phyloP scores from a whole-genome alignment of 2,113 vertebrate genomes.

The Nibea coibor region DNA sequence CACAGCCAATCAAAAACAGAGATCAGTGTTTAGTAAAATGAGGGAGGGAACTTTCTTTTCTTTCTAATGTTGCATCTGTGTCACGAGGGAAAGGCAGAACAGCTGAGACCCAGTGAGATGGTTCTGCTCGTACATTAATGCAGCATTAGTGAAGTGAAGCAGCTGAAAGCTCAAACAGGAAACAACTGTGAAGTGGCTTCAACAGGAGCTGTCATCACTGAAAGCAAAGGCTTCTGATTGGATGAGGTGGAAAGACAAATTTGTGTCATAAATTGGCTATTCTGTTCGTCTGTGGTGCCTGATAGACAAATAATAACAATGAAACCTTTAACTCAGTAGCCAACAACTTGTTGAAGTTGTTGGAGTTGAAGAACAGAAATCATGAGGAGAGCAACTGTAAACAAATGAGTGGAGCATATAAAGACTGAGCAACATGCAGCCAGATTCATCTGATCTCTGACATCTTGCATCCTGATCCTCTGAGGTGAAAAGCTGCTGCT shows the following conservation, averaged over 20 bases:
- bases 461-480: neutral
- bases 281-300: neutral
- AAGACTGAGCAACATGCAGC: constrained; percentile 20
- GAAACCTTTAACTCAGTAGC: neutral
- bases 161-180: neutral
- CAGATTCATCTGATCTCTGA: neutral
- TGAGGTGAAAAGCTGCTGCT: neutral
- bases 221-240: constrained; percentile 15
- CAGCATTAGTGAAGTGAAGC: neutral
- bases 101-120: neutral
- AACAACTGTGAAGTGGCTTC: neutral
- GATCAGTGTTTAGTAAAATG: neutral
- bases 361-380: neutral
- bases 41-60: neutral
- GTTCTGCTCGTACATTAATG: neutral
- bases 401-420: constrained; percentile 39
- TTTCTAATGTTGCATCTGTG: neutral
- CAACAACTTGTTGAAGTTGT: neutral
- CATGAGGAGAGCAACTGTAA: constrained; percentile 46
- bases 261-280: neutral
- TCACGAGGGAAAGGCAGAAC: neutral
- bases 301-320: neutral
- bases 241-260: constrained; percentile 2
- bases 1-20: constrained; percentile 12
- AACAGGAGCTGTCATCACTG: neutral